phyloP scores from a whole-genome alignment of 1,140 invertebrate genomes.

The Anastrepha obliqua region DNA sequence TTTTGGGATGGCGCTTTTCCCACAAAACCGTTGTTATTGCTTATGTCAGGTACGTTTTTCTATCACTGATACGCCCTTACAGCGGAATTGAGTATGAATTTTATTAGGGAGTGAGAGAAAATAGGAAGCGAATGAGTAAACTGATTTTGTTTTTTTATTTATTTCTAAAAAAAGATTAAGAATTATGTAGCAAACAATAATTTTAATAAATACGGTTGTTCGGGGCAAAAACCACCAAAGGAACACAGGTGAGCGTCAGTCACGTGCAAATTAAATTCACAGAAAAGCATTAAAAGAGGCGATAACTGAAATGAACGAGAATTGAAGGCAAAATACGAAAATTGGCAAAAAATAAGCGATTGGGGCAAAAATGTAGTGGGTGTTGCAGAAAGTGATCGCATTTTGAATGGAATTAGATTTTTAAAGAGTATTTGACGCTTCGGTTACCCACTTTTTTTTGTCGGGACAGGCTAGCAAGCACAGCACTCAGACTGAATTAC shows the following conservation, averaged over 20 bases:
- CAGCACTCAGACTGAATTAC: too few species aligned
- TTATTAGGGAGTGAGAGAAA: neutral
- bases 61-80: too few species aligned
- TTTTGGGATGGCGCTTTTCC: neutral
- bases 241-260: neutral
- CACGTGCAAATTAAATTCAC: neutral
- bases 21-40: neutral
- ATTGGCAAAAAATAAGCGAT: neutral
- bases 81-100: neutral
- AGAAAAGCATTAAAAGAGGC: neutral
- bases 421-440: too few species aligned
- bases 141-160: neutral
- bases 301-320: neutral
- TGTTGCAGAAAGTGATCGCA: too few species aligned
- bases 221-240: neutral
- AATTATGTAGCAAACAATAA: neutral
- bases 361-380: too few species aligned
- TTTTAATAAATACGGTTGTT: neutral
- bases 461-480: too few species aligned
- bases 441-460: too few species aligned
- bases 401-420: too few species aligned
- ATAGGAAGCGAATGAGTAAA: neutral
- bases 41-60: too few species aligned
- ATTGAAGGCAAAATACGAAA: too few species aligned
- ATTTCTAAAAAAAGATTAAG: neutral